phyloP scores from a whole-genome alignment of 1,140 invertebrate species.

The Hylyphantes graminicola region DNA sequence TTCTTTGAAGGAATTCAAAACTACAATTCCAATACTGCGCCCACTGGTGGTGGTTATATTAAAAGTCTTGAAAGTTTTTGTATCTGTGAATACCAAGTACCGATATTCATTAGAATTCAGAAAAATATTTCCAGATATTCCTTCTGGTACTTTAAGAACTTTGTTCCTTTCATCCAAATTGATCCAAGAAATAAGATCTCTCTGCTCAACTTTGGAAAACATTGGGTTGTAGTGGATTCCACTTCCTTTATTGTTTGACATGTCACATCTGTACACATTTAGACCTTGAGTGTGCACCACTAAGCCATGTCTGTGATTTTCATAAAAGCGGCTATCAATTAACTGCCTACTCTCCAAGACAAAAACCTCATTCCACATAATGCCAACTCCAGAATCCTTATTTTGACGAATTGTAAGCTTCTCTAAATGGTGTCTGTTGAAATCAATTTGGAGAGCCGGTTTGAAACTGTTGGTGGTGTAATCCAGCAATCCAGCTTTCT shows the following conservation, averaged over 20 bases:
- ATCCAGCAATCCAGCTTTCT: slow-evolving; percentile 93
- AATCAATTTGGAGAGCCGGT: slow-evolving; percentile 94
- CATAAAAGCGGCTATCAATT: slow-evolving; percentile 87
- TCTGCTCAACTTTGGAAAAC: slow-evolving; percentile 83
- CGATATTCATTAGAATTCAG: slow-evolving; percentile 32
- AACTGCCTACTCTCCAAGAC: slow-evolving; percentile 83
- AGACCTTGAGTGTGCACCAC: slow-evolving; percentile 63
- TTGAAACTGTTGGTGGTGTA: slow-evolving; percentile 90
- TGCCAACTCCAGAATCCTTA: slow-evolving; percentile 86
- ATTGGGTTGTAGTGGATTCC: slow-evolving; percentile 94
- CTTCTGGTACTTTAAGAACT: slow-evolving; percentile 43
- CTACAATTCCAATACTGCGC: slow-evolving; percentile 66
- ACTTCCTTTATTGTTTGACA: slow-evolving; percentile 81
- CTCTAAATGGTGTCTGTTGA: slow-evolving; percentile 90
- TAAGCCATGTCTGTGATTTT: slow-evolving; percentile 88
- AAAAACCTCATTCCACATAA: slow-evolving; percentile 90
- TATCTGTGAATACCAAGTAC: slow-evolving; percentile 28
- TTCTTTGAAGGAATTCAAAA: slow-evolving; percentile 87
- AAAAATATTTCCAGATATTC: slow-evolving; percentile 22
- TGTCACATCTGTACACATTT: slow-evolving; percentile 56
- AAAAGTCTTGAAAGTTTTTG: slow-evolving; percentile 14
- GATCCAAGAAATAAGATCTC: slow-evolving; percentile 90
- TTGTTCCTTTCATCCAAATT: slow-evolving; percentile 53
- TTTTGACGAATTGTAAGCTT: slow-evolving; percentile 84
- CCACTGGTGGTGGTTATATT: slow-evolving; percentile 59